Percentiles rank a stretch among this genome's conserved stretches.
Conservation (phyloP, 2,113 vertebrate genomes). For the Chloebia gouldiae region DNA sequence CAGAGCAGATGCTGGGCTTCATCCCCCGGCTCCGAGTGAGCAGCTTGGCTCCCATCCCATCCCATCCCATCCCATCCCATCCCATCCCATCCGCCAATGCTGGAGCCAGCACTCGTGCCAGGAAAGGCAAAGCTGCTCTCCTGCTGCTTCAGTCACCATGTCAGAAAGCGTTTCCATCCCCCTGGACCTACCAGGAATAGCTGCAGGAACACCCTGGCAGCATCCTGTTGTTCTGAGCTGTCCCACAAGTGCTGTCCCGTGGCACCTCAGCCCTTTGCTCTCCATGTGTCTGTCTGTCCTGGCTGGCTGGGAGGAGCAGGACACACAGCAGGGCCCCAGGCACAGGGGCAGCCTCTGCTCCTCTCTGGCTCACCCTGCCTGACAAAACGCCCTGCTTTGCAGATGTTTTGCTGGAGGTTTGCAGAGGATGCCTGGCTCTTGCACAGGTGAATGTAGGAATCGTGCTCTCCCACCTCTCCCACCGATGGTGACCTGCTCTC, state of each 20-base stretch:
- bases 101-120: accelerated
- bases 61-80: background rate
- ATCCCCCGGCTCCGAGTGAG: accelerated
- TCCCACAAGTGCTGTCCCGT: background rate
- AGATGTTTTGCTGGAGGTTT: accelerated
- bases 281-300: accelerated
- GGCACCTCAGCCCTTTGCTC: background rate
- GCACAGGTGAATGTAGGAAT: accelerated
- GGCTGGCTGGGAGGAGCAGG: background rate
- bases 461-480: background rate
- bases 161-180: background rate
- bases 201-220: background rate
- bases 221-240: background rate
- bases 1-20: background rate
- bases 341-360: background rate
- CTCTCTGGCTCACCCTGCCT: background rate
- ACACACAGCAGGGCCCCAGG: background rate
- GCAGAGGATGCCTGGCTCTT: background rate
- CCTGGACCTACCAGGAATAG: background rate
- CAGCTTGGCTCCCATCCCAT: background rate
- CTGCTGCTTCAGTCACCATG: accelerated
- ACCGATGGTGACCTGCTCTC: accelerated
- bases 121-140: background rate
- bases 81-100: accelerated
- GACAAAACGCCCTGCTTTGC: accelerated